Evolutionary conservation across 1,140 invertebrate genomes (phyloP).

Genomic region (Ceratina calcarata): DNA sequence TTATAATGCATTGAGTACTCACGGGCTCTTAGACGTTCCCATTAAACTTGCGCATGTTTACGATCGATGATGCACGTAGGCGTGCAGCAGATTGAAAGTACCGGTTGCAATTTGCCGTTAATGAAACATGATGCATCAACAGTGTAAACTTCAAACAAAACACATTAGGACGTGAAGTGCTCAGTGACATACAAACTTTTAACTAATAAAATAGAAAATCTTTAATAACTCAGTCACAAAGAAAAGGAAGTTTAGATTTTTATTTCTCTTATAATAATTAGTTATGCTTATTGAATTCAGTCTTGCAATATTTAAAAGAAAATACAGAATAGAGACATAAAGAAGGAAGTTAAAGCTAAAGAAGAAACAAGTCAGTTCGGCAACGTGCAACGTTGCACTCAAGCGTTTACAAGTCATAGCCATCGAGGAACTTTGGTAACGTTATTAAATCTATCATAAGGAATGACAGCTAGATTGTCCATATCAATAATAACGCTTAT

Average conservation of each 20-base stretch:
- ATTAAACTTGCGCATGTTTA: conserved; percentile 27
- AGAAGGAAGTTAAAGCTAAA: background rate
- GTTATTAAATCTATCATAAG: too few species aligned
- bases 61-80: conserved; percentile 45
- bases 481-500: too few species aligned
- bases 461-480: too few species aligned
- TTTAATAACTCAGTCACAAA: background rate
- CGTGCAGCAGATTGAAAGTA: conserved; percentile 47
- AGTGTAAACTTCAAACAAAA: conserved; percentile 26
- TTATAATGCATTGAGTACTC: background rate
- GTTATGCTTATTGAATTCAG: too few species aligned
- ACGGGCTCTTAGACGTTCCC: background rate
- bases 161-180: background rate
- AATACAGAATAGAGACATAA: too few species aligned
- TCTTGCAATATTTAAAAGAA: too few species aligned
- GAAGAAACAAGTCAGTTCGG: background rate
- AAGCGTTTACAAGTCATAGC: too few species aligned
- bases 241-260: background rate
- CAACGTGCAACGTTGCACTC: too few species aligned
- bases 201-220: background rate
- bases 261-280: too few species aligned
- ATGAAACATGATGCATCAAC: conserved; percentile 32
- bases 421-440: too few species aligned
- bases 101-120: conserved; percentile 40
- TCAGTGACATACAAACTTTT: background rate